Conservation (phyloP, 1,140 invertebrate genomes). For the Rhagoletis pomonella region DNA sequence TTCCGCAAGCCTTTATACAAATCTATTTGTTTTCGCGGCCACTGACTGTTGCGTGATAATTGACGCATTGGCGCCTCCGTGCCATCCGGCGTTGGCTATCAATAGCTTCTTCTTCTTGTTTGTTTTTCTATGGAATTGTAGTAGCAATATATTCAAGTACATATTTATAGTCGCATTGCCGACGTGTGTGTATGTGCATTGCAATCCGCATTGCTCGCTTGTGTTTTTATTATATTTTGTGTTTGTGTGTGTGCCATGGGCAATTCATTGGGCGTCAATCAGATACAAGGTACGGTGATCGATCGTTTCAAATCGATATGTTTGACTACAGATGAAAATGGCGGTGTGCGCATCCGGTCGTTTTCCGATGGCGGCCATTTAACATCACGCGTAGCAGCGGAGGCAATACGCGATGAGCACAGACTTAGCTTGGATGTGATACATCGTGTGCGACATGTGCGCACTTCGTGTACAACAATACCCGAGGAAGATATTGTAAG, state of each 20-base stretch:
- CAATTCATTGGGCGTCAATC: slow-evolving; percentile 69
- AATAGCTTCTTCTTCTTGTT: background rate
- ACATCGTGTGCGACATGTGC: slow-evolving; percentile 68
- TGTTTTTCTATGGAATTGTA: background rate
- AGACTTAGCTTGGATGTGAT: slow-evolving; percentile 67
- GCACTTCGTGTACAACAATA: slow-evolving; percentile 71
- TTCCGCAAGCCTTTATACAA: background rate
- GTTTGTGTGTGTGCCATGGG: slow-evolving; percentile 60
- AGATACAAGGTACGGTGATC: slow-evolving; percentile 69
- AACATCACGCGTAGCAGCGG: slow-evolving; percentile 18
- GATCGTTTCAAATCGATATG: slow-evolving; percentile 71
- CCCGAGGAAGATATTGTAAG: slow-evolving; percentile 72
- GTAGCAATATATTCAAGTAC: background rate
- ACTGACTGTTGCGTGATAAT: background rate
- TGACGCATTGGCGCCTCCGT: background rate
- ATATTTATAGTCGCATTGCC: background rate
- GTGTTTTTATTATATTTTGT: background rate
- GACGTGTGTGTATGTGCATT: background rate
- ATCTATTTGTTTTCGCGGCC: background rate
- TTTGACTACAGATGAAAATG: slow-evolving; percentile 68
- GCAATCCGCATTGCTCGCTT: background rate
- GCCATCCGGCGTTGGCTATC: background rate
- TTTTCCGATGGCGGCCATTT: slow-evolving; percentile 67
- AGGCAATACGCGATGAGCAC: slow-evolving; percentile 62
- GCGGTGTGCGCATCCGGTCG: slow-evolving; percentile 70